These are phyloP conservation scores for Serripes groenlandicus DNA, from an alignment of 2,888 invertebrate genomes.

Conservation along the genomic window DNA sequence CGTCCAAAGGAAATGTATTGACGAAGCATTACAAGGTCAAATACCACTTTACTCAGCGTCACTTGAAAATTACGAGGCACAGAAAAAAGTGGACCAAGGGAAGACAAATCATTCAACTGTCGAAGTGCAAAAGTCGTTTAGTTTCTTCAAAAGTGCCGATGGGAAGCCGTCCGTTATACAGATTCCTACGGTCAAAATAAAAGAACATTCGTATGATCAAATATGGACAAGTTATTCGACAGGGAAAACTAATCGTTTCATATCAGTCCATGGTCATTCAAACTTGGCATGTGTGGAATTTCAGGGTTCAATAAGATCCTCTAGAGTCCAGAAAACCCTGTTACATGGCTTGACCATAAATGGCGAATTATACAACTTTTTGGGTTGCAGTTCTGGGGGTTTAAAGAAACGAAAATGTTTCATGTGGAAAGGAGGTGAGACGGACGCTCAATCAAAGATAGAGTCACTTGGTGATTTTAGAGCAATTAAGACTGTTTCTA, in stretches of 20 bases:
- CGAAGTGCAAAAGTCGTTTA: constrained; percentile 27
- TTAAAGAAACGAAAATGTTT: constrained; percentile 59
- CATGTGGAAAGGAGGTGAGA: constrained; percentile 45
- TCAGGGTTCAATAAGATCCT: constrained; percentile 40
- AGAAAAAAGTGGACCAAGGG: constrained; percentile 17
- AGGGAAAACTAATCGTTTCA: constrained; percentile 51
- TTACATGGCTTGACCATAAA: constrained; percentile 46
- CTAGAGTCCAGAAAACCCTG: constrained; percentile 50
- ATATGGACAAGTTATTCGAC: constrained; percentile 40
- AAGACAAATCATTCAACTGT: neutral
- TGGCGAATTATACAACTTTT: constrained; percentile 47
- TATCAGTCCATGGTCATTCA: constrained; percentile 35
- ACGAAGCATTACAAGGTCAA: constrained; percentile 29
- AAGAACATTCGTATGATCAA: constrained; percentile 38
- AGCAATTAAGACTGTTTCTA: constrained; percentile 52
- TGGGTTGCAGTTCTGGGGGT: constrained; percentile 60
- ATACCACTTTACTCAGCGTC: constrained; percentile 18
- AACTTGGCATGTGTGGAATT: constrained; percentile 48
- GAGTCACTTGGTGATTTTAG: constrained; percentile 49
- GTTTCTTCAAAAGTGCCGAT: constrained; percentile 19
- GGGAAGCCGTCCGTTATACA: constrained; percentile 4
- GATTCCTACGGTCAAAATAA: constrained; percentile 53
- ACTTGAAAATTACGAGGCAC: constrained; percentile 11
- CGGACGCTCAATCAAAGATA: constrained; percentile 33
- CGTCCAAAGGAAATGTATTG: neutral